Percentiles rank a stretch among this genome's conserved stretches.
phyloP scores from a whole-genome alignment of 1,140 invertebrate species.

The Eueides isabella region DNA sequence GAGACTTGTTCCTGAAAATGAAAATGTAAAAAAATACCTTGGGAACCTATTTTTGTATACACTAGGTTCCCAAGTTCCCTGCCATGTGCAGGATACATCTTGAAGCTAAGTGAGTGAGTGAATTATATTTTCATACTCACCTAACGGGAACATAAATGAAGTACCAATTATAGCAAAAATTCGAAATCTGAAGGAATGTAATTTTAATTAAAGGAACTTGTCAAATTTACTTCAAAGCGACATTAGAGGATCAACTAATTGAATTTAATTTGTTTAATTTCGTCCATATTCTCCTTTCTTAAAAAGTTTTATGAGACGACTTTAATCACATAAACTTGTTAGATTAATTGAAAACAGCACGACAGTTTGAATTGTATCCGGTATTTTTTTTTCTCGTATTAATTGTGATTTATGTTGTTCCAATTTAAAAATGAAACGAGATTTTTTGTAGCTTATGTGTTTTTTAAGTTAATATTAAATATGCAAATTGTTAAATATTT shows the following conservation, averaged over 20 bases:
- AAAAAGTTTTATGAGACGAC: conserved; percentile 16
- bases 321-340: conserved; percentile 17
- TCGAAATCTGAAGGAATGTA: neutral
- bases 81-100: too few relatives aligned
- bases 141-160: neutral
- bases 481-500: too few relatives aligned
- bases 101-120: too few relatives aligned
- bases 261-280: conserved; percentile 15
- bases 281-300: conserved; percentile 13
- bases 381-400: neutral
- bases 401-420: neutral
- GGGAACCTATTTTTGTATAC: too few relatives aligned
- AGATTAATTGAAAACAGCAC: conserved; percentile 18
- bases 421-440: too few relatives aligned
- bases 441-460: too few relatives aligned
- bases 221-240: conserved; percentile 16
- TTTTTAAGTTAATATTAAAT: too few relatives aligned
- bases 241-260: conserved; percentile 20
- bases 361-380: neutral
- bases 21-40: too few relatives aligned
- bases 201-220: conserved; percentile 11
- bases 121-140: too few relatives aligned
- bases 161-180: neutral
- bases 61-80: too few relatives aligned
- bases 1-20: too few relatives aligned